Conservation (phyloP, 2,113 vertebrate species). For the Microtus pennsylvanicus region DNA sequence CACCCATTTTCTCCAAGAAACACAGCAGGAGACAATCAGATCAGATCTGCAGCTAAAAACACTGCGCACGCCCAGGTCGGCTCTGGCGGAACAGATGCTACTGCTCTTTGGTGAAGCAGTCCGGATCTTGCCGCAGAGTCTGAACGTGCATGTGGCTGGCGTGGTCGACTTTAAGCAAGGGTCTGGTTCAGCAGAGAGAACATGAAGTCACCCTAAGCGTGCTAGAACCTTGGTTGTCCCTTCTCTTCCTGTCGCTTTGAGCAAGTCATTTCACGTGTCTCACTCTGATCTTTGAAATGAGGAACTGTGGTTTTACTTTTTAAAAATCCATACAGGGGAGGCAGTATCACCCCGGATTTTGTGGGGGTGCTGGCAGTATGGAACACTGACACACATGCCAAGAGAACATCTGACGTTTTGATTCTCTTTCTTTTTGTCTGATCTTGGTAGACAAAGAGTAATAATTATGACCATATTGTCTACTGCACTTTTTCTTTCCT, state of each 20-base stretch:
- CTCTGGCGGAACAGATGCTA: constrained; percentile 62
- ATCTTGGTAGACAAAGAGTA: neutral
- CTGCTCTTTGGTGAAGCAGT: constrained; percentile 53
- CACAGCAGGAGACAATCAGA: constrained; percentile 27
- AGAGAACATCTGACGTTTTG: neutral
- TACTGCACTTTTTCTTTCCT: neutral
- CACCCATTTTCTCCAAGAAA: neutral
- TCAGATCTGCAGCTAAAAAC: constrained; percentile 3
- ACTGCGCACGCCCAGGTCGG: neutral
- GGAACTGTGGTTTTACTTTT: neutral
- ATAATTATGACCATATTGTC: neutral
- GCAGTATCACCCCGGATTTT: neutral
- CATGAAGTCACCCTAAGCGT: neutral
- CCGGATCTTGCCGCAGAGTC: neutral
- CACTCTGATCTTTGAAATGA: neutral
- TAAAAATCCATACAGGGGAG: neutral
- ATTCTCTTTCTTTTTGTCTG: neutral
- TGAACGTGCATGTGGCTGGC: neutral
- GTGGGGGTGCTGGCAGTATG: neutral
- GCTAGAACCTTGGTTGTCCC: neutral
- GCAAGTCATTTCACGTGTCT: neutral
- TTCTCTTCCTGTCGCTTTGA: neutral
- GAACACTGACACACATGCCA: neutral
- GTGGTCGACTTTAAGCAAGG: neutral
- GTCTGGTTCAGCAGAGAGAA: neutral